Evolutionary conservation across 2,888 invertebrate species (phyloP), one percentile per base, ranked within the genome.

Genomic region (Nemapogon koenigi): DNA sequence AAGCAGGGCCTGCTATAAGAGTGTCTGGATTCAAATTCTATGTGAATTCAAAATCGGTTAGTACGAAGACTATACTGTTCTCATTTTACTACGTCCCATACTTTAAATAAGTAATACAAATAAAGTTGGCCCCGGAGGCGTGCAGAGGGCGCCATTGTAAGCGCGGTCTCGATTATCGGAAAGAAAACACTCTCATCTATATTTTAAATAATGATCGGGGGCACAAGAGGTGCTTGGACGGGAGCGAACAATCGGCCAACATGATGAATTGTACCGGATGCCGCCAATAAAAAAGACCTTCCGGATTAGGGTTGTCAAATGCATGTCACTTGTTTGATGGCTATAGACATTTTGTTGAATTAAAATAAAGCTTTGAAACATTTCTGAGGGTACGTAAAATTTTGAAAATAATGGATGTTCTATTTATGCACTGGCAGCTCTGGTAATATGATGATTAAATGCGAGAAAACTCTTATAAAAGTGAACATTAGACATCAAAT

Each of bases 111-210:
- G 68, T 69, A 73, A 70, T 73, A 78, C 76, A 76, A 78, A 78
- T 78, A 78, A 62, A 62, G 53, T 52, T 49, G 55, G 44, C 63
- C 49, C 47, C 43, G 56, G 53, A 54, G 37, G 32, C 57, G 63
- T 57, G 59, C 59, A 50, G 64, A 68, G 62, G 59, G 55, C 50
- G 51, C 65, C 48, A 72, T 76, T 76, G 76, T 76, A 56, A 54
- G 16, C 49, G 59, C 49, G 63, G 64, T 63, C 72, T 70, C 73
- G 76, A 76, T 78, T 76, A 76, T 78, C 70, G 76, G 56, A 73
- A 76, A 75, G 76, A 78, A 78, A 78, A 76, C 76, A 75, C 73
- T 68, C 62, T 66, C 75, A 75, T 78, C 73, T 72, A 76, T 78
- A 73, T 76, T 78, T 76, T 75, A 76, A 78, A 78, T 73, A 76